A percentile compares a stretch with the other conserved stretches of the same genome.
Evolutionary conservation across 2,113 vertebrate species (phyloP).

Genomic region (Pelobates fuscus): DNA sequence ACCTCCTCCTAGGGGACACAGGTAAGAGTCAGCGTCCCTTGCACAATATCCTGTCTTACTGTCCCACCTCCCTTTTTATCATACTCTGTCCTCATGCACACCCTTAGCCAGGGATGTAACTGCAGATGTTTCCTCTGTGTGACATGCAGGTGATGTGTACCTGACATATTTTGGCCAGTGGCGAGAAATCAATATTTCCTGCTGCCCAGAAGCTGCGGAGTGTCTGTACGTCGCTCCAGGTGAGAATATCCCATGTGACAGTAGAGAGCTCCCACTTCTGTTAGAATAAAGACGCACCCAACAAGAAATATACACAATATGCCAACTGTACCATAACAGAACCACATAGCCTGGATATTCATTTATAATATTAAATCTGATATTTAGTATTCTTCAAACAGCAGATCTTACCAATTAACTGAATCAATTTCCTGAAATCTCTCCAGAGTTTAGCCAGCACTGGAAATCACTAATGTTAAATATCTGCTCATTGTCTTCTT

Average conservation of each 20-base stretch:
- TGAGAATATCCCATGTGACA: conserved; percentile 54
- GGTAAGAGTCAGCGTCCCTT: conserved; percentile 66
- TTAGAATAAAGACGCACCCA: too few relatives aligned
- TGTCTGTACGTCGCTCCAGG: conserved; percentile 94
- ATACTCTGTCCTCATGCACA: background rate
- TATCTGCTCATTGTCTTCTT: background rate
- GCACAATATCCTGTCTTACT: background rate
- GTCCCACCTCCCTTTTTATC: background rate
- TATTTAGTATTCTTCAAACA: too few relatives aligned
- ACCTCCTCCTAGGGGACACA: conserved; percentile 83
- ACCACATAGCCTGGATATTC: too few relatives aligned
- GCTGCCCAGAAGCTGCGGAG: conserved; percentile 76
- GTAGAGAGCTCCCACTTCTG: too few relatives aligned
- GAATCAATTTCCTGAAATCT: too few relatives aligned
- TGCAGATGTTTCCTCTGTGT: too few relatives aligned
- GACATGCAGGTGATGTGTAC: conserved; percentile 83
- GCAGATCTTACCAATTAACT: too few relatives aligned
- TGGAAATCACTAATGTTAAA: too few relatives aligned
- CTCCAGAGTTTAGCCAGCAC: too few relatives aligned
- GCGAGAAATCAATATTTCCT: conserved; percentile 89
- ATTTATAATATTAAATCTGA: too few relatives aligned
- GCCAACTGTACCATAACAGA: too few relatives aligned
- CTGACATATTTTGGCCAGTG: conserved; percentile 97
- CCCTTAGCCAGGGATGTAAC: background rate
- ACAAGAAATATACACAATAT: too few relatives aligned